A percentile compares a stretch with the other conserved stretches of the same genome.
Evolutionary conservation across 1,140 invertebrate genomes (phyloP).

Genomic region (Helicoverpa armigera): DNA sequence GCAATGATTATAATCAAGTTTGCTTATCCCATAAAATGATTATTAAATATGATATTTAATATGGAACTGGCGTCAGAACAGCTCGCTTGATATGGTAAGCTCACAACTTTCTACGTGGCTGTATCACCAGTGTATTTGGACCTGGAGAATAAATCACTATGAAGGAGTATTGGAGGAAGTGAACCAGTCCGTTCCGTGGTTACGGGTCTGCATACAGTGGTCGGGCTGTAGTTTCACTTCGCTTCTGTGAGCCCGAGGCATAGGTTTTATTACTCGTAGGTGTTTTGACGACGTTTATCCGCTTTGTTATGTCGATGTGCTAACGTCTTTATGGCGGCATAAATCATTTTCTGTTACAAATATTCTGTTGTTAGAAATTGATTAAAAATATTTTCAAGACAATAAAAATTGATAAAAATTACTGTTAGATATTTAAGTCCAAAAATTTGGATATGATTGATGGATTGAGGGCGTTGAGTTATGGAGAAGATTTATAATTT

Average conservation of each 20-base stretch:
- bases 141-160: slow-evolving; percentile 30
- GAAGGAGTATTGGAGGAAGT: background rate
- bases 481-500: background rate
- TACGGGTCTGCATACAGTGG: slow-evolving; percentile 62
- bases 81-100: slow-evolving; percentile 70
- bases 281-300: slow-evolving; percentile 56
- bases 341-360: slow-evolving; percentile 51
- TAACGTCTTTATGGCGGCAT: slow-evolving; percentile 68
- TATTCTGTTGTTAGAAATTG: slow-evolving; percentile 42
- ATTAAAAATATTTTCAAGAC: slow-evolving; percentile 34
- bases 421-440: background rate
- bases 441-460: slow-evolving; percentile 7
- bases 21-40: slow-evolving; percentile 57
- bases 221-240: slow-evolving; percentile 67
- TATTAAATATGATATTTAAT: slow-evolving; percentile 75
- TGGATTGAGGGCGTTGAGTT: background rate
- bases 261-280: slow-evolving; percentile 70
- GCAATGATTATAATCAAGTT: slow-evolving; percentile 39
- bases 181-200: slow-evolving; percentile 53
- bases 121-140: slow-evolving; percentile 61
- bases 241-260: slow-evolving; percentile 72
- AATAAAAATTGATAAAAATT: slow-evolving; percentile 29
- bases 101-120: slow-evolving; percentile 68
- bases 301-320: slow-evolving; percentile 60
- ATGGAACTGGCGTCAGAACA: slow-evolving; percentile 55